phyloP scores from a whole-genome alignment of 1,140 invertebrate species.

The Oncopodura yosiiana region DNA sequence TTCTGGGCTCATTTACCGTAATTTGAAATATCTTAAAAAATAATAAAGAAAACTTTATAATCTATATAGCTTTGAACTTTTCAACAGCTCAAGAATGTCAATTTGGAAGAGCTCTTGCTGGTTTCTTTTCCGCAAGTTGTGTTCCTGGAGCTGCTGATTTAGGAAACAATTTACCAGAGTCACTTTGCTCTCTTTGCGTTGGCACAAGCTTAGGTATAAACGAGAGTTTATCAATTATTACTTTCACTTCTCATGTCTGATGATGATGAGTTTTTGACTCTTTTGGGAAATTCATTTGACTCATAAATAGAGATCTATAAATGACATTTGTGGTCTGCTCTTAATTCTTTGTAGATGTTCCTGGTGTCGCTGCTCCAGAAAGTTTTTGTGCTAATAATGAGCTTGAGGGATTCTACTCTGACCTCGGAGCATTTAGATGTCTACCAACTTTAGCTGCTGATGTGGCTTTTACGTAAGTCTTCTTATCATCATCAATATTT shows the following conservation, averaged over 20 bases:
- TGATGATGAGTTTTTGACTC: no score
- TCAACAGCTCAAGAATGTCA: constrained; percentile 23
- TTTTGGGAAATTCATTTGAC: no score
- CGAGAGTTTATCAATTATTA: not conserved
- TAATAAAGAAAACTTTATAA: no score
- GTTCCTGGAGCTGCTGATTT: constrained; percentile 27
- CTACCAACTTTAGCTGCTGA: constrained; percentile 28
- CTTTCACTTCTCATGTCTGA: not conserved
- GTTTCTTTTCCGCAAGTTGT: constrained; percentile 31
- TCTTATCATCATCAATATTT: not conserved
- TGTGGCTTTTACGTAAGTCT: no score
- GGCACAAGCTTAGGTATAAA: constrained; percentile 27
- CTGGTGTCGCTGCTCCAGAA: constrained; percentile 14
- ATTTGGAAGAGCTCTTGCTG: constrained; percentile 28
- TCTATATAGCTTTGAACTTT: no score
- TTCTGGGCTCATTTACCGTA: constrained; percentile 25
- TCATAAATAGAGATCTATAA: no score
- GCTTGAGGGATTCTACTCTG: constrained; percentile 32
- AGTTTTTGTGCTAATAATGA: constrained; percentile 33
- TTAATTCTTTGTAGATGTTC: constrained; percentile 19
- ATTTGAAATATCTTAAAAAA: no score
- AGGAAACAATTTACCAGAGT: constrained; percentile 23
- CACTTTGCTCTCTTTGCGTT: constrained; percentile 33
- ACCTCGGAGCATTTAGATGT: constrained; percentile 32
- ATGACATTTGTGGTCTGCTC: no score